A percentile compares a stretch with the other conserved stretches of the same genome.
These are phyloP conservation scores for Macaria liturata DNA, from an alignment of 2,888 invertebrate species.

Conservation along the genomic window DNA sequence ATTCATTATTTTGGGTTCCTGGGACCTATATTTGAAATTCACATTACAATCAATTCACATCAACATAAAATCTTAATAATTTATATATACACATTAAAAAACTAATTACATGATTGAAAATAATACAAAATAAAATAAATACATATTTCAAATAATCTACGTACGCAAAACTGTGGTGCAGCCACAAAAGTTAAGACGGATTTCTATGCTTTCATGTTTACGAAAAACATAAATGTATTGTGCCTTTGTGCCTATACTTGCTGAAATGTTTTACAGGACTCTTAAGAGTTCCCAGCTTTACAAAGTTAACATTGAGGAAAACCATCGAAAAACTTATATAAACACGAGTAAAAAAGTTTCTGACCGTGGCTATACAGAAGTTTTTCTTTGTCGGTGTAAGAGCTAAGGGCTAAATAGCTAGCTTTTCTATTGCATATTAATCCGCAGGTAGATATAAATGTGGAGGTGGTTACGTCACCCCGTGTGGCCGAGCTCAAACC, in stretches of 20 bases:
- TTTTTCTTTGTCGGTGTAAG: conserved; percentile 17
- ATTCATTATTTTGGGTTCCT: too few species aligned
- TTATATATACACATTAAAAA: too few species aligned
- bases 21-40: too few species aligned
- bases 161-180: too few species aligned
- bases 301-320: conserved; percentile 19
- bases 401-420: conserved; percentile 3
- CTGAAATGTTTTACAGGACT: conserved; percentile 6
- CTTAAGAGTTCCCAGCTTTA: conserved; percentile 2
- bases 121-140: too few species aligned
- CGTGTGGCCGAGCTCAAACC: conserved; percentile 67
- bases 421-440: conserved; percentile 23
- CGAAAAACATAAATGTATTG: too few species aligned
- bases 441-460: conserved; percentile 10
- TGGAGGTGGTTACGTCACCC: conserved; percentile 55
- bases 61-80: too few species aligned
- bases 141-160: too few species aligned
- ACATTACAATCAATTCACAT: too few species aligned
- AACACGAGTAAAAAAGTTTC: conserved; percentile 12
- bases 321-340: conserved; percentile 15
- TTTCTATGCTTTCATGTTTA: too few species aligned
- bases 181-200: too few species aligned
- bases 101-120: too few species aligned
- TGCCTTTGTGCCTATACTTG: neutral
- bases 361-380: conserved; percentile 4